Percentiles rank a stretch among this genome's conserved stretches.
Evolutionary conservation across 2,888 invertebrate species (phyloP).

Genomic region (Eustalomyia histrio): DNA sequence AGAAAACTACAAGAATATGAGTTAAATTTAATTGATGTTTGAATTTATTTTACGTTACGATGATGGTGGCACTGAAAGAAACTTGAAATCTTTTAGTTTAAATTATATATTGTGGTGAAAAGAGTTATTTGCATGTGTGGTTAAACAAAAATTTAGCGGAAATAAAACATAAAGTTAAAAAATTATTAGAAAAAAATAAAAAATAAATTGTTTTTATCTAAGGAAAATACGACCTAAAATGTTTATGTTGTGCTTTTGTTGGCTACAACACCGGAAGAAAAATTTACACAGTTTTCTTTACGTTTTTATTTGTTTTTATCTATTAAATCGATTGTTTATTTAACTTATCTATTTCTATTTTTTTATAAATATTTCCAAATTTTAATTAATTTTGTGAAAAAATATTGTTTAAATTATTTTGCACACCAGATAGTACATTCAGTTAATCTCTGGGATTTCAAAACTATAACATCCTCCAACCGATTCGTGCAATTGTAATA

Average conservation of each 20-base stretch:
- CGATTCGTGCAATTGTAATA: neutral
- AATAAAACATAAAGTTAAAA: neutral
- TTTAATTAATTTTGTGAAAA: constrained; percentile 42
- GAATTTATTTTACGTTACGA: neutral
- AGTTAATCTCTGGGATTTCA: constrained; percentile 43
- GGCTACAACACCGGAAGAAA: constrained; percentile 28
- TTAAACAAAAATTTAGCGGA: neutral
- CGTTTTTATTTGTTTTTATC: constrained; percentile 4
- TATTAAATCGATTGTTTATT: constrained; percentile 37
- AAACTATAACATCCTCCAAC: constrained; percentile 31
- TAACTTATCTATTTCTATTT: constrained; percentile 35
- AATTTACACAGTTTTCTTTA: neutral
- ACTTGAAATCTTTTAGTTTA: constrained; percentile 32
- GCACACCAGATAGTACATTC: constrained; percentile 24
- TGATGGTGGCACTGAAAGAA: neutral
- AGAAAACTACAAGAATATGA: constrained; percentile 38
- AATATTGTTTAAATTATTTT: constrained; percentile 43
- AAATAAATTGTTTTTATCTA: neutral
- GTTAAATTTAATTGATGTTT: constrained; percentile 49
- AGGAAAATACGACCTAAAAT: neutral
- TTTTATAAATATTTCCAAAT: constrained; percentile 9
- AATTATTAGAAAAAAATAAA: neutral
- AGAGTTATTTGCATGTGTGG: constrained; percentile 10
- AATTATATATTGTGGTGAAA: constrained; percentile 14
- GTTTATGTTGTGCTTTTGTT: neutral